These are phyloP conservation scores for Caenorhabditis sulstoni DNA, from an alignment of 2,888 invertebrate genomes.

Conservation along the genomic window DNA sequence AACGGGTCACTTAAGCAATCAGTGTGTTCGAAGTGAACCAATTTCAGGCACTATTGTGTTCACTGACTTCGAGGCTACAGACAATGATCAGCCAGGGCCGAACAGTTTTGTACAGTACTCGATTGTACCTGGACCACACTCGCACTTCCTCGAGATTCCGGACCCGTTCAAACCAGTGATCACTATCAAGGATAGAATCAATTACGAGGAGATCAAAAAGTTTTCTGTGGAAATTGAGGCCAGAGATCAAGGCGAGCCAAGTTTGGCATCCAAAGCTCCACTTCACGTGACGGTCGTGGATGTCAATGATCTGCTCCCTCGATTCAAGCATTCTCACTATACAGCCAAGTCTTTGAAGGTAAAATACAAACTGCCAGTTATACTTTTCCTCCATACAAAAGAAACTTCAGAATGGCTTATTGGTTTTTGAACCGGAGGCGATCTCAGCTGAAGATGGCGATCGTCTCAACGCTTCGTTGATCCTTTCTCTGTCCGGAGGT, in stretches of 20 bases:
- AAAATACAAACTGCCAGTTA: neutral
- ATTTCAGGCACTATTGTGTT: constrained; percentile 75
- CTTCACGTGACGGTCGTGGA: constrained; percentile 73
- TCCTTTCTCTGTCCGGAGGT: constrained; percentile 76
- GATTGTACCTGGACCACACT: constrained; percentile 66
- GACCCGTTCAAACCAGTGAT: constrained; percentile 76
- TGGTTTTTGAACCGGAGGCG: constrained; percentile 70
- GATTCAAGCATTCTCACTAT: constrained; percentile 72
- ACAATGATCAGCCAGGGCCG: constrained; percentile 78
- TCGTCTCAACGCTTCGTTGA: constrained; percentile 72
- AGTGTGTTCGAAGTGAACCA: neutral
- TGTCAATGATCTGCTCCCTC: constrained; percentile 76
- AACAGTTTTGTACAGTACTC: constrained; percentile 78
- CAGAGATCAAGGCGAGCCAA: constrained; percentile 73
- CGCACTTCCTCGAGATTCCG: constrained; percentile 72
- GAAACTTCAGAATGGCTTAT: constrained; percentile 66
- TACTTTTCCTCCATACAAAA: neutral
- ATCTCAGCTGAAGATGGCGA: constrained; percentile 76
- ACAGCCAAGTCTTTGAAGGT: constrained; percentile 72
- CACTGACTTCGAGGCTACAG: constrained; percentile 76
- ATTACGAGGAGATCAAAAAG: constrained; percentile 74
- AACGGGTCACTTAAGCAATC: constrained; percentile 8
- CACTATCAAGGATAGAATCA: constrained; percentile 72
- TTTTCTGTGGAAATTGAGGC: constrained; percentile 76
- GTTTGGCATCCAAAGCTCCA: constrained; percentile 64